Conservation (phyloP, 1,140 invertebrate species). For the Latrodectus geometricus region DNA sequence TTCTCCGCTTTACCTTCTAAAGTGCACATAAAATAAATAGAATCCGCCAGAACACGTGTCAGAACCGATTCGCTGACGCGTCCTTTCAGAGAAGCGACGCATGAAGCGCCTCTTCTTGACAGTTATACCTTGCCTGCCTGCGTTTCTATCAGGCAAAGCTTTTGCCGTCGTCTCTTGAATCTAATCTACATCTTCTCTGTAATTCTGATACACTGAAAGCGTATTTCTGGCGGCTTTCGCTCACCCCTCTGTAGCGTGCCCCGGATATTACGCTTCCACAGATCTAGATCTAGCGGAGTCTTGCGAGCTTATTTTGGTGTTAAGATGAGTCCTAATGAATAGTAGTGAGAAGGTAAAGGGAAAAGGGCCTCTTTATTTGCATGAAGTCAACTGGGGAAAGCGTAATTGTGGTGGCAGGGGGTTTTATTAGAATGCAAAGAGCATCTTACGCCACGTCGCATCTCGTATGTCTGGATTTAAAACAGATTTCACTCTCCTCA, state of each 20-base stretch:
- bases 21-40: not conserved
- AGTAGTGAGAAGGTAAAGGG: not conserved
- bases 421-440: slow-evolving; percentile 47
- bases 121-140: slow-evolving; percentile 26
- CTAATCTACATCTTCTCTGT: slow-evolving; percentile 28
- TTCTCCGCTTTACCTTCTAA: too few species aligned
- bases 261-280: slow-evolving; percentile 25
- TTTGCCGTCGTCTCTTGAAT: not conserved
- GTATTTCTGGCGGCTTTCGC: not conserved
- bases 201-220: not conserved
- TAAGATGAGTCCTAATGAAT: slow-evolving; percentile 22
- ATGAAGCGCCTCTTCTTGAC: slow-evolving; percentile 16
- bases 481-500: not conserved
- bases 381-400: slow-evolving; percentile 32
- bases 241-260: not conserved
- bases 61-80: slow-evolving; percentile 9
- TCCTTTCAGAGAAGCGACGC: slow-evolving; percentile 20
- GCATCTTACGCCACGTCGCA: slow-evolving; percentile 11
- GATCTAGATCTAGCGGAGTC: not conserved
- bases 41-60: not conserved
- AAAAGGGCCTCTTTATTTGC: slow-evolving; percentile 17
- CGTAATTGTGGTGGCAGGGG: slow-evolving; percentile 46
- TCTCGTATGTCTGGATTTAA: slow-evolving; percentile 6
- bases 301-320: slow-evolving; percentile 21
- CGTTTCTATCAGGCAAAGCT: not conserved